phyloP scores from a whole-genome alignment of 2,113 vertebrate genomes.

The Periophthalmodon schlosseri region DNA sequence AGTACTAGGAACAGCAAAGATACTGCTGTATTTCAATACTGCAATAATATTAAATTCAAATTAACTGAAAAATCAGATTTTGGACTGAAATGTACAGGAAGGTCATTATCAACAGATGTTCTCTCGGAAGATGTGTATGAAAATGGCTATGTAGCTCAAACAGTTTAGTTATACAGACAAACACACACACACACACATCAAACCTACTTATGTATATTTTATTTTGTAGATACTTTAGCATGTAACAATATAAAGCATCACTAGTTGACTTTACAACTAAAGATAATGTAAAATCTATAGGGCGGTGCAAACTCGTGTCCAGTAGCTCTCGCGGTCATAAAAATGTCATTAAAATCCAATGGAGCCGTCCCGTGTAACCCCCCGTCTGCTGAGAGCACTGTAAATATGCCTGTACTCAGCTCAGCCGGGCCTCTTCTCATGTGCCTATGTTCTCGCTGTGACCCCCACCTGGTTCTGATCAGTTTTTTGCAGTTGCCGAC shows the following conservation, averaged over 20 bases:
- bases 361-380: background rate
- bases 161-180: too few species aligned
- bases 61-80: too few species aligned
- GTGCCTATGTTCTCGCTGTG: background rate
- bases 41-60: too few species aligned
- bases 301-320: background rate
- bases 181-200: too few species aligned
- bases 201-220: too few species aligned
- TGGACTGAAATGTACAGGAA: too few species aligned
- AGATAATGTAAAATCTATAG: background rate
- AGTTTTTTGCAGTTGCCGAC: constrained; percentile 27
- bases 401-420: background rate
- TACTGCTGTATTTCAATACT: too few species aligned
- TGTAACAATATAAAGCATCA: background rate
- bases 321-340: background rate
- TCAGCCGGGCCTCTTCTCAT: background rate
- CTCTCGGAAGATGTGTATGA: too few species aligned
- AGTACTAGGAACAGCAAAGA: too few species aligned
- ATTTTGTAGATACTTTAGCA: too few species aligned
- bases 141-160: too few species aligned
- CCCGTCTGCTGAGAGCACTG: background rate
- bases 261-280: background rate
- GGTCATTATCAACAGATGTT: too few species aligned
- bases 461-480: constrained; percentile 39
- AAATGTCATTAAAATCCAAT: constrained; percentile 1